Base-by-base conservation (phyloP, 2,888 invertebrate species). In the Limnephilus marmoratus region DNA sequence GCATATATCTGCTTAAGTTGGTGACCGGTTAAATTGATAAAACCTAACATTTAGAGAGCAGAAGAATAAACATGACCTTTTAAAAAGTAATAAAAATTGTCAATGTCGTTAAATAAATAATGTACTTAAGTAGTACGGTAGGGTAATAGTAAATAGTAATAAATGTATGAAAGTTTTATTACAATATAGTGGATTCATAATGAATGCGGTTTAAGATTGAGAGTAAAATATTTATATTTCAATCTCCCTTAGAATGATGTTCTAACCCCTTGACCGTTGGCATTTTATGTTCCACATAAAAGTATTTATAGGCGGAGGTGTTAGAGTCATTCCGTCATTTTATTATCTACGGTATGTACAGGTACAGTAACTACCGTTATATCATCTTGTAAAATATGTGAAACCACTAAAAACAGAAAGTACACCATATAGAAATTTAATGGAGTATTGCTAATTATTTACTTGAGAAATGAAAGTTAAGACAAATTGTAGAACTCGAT, bases 211-310 rank as follows among this genome's bases (percentile, higher is more conserved):
- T 68, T 68, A 68, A 68, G 24, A 68, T 68, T n/a, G 68, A 68
- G 68, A 68, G 68, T 68, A 68, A 68, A 68, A 68, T 68, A 68
- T 68, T 68, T 68, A 68, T 68, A 68, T 68, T 68, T 68, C 68
- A 68, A 68, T 68, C 68, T 68, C 9, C 68, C 68, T 68, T 68
- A 68, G 68, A 68, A 68, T 68, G n/a, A 68, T 68, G 68, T 68
- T 24, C 68, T 9, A 24, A 68, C 68, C 68, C 24, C 68, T 68
- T 68, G 68, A 68, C 68, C 68, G 68, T 24, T 68, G n/a, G 68
- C n/a, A 68, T 68, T 68, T 68, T 68, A 68, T 68, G 68, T 68
- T 68, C 68, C 68, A 24, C 68, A 68, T 68, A 68, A 68, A 68
- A 68, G 68, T 68, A 68, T 68, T 68, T 68, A 68, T 68, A 68